Percentiles rank a stretch among this genome's conserved stretches.
Conservation (phyloP, 2,888 invertebrate species). For the Macrostomum cliftonense region DNA sequence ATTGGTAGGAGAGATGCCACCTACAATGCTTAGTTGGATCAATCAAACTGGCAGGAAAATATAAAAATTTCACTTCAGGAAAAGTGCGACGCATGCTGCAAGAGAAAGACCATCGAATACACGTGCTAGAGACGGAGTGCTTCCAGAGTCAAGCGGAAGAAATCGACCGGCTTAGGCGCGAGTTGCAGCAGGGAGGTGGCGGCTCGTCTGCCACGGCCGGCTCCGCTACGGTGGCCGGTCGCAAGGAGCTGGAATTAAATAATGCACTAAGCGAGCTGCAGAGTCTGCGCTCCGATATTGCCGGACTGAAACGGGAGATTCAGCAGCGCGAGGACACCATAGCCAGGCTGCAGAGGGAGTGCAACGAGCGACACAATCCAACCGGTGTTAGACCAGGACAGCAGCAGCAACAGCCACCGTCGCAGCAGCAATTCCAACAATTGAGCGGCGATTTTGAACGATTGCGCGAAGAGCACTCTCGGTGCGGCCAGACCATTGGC, state of each 20-base stretch:
- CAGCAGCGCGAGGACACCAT: constrained; percentile 4
- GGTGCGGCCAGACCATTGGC: constrained; percentile 2
- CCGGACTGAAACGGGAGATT: constrained; percentile 6
- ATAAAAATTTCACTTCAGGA: too few species aligned
- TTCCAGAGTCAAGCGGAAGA: constrained; percentile 11
- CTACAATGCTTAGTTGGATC: too few species aligned
- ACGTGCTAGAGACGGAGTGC: constrained; percentile 10
- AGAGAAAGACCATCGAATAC: constrained; percentile 5
- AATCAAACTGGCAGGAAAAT: too few species aligned
- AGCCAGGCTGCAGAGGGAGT: constrained; percentile 8
- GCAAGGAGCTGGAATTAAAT: too few species aligned
- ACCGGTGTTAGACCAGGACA: too few species aligned
- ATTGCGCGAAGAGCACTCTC: constrained; percentile 10
- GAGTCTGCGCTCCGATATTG: constrained; percentile 6
- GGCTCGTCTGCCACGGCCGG: too few species aligned
- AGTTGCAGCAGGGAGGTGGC: background rate
- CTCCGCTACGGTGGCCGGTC: too few species aligned
- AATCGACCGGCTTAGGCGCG: constrained; percentile 10
- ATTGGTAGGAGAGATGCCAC: too few species aligned
- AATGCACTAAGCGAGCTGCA: constrained; percentile 1
- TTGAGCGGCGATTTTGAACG: constrained; percentile 7
- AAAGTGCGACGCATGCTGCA: background rate
- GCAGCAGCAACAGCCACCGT: too few species aligned
- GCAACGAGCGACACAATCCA: background rate
- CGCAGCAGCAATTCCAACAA: too few species aligned